Conservation (phyloP, 1,140 invertebrate species). For the Drosophila sulfurigaster region DNA sequence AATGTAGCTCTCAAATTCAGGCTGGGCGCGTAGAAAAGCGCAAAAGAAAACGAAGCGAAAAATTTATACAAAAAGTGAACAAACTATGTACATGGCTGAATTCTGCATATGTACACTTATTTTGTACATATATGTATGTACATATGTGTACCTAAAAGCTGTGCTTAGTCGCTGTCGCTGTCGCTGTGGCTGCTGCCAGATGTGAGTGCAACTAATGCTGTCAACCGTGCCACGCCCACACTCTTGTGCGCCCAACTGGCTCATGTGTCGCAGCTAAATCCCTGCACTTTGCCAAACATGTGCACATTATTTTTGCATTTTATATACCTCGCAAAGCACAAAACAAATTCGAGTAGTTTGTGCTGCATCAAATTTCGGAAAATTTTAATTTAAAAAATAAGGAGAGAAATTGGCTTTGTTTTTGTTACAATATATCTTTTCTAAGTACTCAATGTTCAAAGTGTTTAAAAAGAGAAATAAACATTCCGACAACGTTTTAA, state of each 20-base stretch:
- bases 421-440: too few species aligned
- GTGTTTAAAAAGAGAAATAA: too few species aligned
- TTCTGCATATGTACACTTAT: background rate
- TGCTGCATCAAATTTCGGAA: too few species aligned
- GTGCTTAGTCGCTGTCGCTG: constrained; percentile 6
- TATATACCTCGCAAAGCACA: constrained; percentile 20
- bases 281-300: constrained; percentile 56
- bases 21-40: constrained; percentile 59
- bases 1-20: background rate
- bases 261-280: constrained; percentile 54
- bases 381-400: too few species aligned
- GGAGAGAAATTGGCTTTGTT: too few species aligned
- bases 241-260: constrained; percentile 22
- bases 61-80: constrained; percentile 54
- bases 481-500: too few species aligned
- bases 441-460: too few species aligned
- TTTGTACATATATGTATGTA: background rate
- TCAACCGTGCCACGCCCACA: constrained; percentile 16
- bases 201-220: constrained; percentile 53
- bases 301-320: constrained; percentile 57
- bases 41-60: constrained; percentile 29
- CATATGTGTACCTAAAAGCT: constrained; percentile 9
- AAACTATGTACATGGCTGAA: constrained; percentile 52
- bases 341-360: background rate
- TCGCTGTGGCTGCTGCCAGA: constrained; percentile 8